These are phyloP conservation scores for Triplophysa siluroides DNA, from an alignment of 2,113 vertebrate genomes.

Conservation along the genomic window DNA sequence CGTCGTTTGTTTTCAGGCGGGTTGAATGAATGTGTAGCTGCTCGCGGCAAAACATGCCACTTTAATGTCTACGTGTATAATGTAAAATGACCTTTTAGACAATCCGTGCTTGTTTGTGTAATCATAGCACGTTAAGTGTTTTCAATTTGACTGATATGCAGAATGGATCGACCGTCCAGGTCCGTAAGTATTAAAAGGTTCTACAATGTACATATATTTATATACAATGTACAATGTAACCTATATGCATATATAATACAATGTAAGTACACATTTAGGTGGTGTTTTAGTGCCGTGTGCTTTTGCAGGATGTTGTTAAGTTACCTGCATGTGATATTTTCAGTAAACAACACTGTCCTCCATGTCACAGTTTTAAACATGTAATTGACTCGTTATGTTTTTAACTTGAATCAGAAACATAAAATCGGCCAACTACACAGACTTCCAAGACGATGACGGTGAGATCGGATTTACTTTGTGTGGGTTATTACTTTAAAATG, in stretches of 20 bases:
- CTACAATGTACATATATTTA: neutral
- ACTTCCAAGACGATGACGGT: slow-evolving; percentile 68
- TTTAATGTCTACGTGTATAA: neutral
- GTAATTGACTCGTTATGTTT: neutral
- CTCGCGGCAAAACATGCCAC: neutral
- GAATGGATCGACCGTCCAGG: slow-evolving; percentile 72
- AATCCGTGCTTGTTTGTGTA: neutral
- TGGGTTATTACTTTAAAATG: neutral
- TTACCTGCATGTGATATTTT: no score
- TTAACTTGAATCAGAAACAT: slow-evolving; percentile 61
- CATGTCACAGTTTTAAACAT: neutral
- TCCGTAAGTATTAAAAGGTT: slow-evolving; percentile 42
- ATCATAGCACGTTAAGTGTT: neutral
- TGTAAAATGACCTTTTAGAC: neutral
- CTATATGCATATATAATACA: no score
- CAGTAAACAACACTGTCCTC: no score
- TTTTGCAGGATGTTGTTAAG: no score
- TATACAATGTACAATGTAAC: neutral
- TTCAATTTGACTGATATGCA: neutral
- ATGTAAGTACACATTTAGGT: neutral
- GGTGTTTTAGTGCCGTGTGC: no score
- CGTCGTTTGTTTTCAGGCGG: slow-evolving; percentile 53
- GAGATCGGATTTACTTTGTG: neutral
- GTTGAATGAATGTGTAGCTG: neutral
- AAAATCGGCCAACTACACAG: slow-evolving; percentile 69